Conservation (phyloP, 2,113 vertebrate genomes). For the Glaucomys volans region DNA sequence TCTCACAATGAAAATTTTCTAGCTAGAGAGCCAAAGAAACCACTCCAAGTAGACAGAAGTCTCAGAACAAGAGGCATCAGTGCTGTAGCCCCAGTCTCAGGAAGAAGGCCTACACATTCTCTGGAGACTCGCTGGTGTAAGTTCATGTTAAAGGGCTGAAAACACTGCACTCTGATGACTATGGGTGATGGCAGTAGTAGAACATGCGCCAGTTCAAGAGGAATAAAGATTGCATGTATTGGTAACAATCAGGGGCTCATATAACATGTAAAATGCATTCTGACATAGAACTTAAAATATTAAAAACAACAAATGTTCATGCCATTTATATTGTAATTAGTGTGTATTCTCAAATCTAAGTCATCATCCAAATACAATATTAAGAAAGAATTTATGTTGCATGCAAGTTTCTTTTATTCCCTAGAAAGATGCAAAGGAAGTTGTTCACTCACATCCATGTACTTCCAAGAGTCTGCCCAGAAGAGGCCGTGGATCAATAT, state of each 20-base stretch:
- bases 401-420: background rate
- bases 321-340: background rate
- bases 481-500: constrained; percentile 47
- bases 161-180: background rate
- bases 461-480: constrained; percentile 20
- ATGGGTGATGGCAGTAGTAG: background rate
- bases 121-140: background rate
- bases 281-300: background rate
- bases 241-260: background rate
- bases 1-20: too few species aligned
- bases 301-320: background rate
- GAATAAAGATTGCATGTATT: background rate
- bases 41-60: too few species aligned
- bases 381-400: background rate
- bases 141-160: background rate
- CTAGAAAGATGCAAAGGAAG: background rate
- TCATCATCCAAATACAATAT: background rate
- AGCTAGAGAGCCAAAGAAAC: too few species aligned
- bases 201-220: background rate
- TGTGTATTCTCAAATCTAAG: background rate
- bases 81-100: background rate
- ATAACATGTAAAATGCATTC: background rate
- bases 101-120: background rate
- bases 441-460: background rate
- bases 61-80: background rate